Percentiles rank a stretch among this genome's conserved stretches.
Evolutionary conservation across 2,113 vertebrate genomes (phyloP).

Genomic region (Neofelis nebulosa): DNA sequence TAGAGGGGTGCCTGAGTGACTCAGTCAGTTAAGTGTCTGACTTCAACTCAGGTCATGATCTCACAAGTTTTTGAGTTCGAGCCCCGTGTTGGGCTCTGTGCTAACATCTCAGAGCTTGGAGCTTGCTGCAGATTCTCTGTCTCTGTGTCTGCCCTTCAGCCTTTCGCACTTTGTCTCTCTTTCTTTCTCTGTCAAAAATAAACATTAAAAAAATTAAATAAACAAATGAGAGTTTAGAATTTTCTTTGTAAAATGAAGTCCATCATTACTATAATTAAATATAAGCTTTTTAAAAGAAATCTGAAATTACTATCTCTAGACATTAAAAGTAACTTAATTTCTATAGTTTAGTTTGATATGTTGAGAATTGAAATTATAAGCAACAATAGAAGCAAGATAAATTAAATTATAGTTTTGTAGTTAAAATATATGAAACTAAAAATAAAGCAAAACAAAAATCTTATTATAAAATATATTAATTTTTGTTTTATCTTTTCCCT

Average conservation of each 20-base stretch:
- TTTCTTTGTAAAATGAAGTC: not conserved
- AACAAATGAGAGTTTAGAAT: not conserved
- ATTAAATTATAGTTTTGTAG: not conserved
- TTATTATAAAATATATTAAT: not conserved
- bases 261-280: not conserved
- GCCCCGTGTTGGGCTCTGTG: no score
- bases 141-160: no score
- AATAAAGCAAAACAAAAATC: not conserved
- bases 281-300: not conserved
- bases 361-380: not conserved
- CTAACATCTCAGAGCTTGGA: no score
- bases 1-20: no score
- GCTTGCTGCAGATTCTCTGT: no score
- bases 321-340: not conserved
- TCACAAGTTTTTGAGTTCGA: no score
- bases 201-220: no score
- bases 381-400: not conserved
- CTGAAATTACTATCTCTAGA: not conserved
- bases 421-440: not conserved
- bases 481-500: not conserved
- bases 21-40: no score
- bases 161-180: no score
- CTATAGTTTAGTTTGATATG: not conserved
- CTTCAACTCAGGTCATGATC: no score
- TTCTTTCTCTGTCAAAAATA: no score